Conservation (phyloP, 2,113 vertebrate genomes). For the Myanophis thanlyinensis region DNA sequence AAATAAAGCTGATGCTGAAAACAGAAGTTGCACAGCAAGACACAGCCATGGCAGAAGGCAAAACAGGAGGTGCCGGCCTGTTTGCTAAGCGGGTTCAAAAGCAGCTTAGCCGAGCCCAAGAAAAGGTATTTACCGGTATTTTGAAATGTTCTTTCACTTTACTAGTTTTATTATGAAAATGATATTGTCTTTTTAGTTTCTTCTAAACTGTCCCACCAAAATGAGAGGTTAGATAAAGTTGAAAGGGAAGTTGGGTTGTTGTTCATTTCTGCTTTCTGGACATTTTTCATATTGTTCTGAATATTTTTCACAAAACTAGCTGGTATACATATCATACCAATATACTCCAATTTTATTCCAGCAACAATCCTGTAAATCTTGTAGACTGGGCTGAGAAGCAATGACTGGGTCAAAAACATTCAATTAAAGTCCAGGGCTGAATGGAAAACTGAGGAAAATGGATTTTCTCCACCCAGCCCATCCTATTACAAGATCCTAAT, state of each 20-base stretch:
- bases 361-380: background rate
- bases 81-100: slow-evolving; percentile 89
- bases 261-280: background rate
- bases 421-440: background rate
- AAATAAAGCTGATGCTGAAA: background rate
- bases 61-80: slow-evolving; percentile 75
- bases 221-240: background rate
- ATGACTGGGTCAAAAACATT: background rate
- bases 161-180: background rate
- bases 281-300: background rate
- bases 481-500: background rate
- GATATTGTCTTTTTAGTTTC: background rate
- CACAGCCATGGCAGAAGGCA: slow-evolving; percentile 81
- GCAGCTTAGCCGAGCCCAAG: slow-evolving; percentile 86
- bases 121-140: slow-evolving; percentile 84
- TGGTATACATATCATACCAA: background rate
- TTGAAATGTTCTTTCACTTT: background rate
- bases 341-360: background rate
- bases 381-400: background rate
- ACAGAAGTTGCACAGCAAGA: slow-evolving; percentile 6
- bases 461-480: background rate
- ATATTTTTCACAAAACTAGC: background rate
- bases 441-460: background rate
- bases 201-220: background rate
- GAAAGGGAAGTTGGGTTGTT: background rate